Conservation (phyloP, 2,888 invertebrate species). For the Xanthorhoe spadicearia region DNA sequence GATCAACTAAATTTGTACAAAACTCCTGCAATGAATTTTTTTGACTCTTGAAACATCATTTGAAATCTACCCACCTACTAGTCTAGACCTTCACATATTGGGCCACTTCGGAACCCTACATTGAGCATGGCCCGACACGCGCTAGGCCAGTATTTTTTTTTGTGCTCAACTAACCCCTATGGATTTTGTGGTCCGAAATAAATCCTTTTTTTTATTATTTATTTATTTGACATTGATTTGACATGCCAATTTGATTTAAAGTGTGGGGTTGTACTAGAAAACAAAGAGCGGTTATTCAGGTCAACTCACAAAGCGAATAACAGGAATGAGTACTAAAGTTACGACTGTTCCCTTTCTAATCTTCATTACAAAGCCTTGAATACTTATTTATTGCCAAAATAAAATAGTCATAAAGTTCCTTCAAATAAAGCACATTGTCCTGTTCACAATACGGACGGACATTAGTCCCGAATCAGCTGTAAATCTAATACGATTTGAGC, state of each 20-base stretch:
- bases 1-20: too few relatives aligned
- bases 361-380: conserved; percentile 31
- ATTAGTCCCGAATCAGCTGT: conserved; percentile 38
- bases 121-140: too few relatives aligned
- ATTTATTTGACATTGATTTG: too few relatives aligned
- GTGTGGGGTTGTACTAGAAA: neutral
- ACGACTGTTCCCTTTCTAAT: conserved; percentile 27
- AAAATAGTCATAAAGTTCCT: conserved; percentile 34
- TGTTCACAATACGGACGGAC: conserved; percentile 33
- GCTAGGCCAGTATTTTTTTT: too few relatives aligned
- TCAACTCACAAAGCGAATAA: neutral
- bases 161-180: too few relatives aligned
- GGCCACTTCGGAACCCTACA: too few relatives aligned
- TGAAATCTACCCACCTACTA: too few relatives aligned
- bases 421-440: conserved; percentile 25
- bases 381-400: conserved; percentile 32
- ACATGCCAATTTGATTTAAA: neutral
- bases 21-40: too few relatives aligned
- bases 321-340: conserved; percentile 8
- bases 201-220: too few relatives aligned
- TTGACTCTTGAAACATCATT: too few relatives aligned
- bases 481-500: conserved; percentile 42
- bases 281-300: neutral
- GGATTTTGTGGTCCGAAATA: too few relatives aligned
- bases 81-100: too few relatives aligned